These are phyloP conservation scores for Nomada flava DNA, from an alignment of 2,888 invertebrate genomes.

Conservation along the genomic window DNA sequence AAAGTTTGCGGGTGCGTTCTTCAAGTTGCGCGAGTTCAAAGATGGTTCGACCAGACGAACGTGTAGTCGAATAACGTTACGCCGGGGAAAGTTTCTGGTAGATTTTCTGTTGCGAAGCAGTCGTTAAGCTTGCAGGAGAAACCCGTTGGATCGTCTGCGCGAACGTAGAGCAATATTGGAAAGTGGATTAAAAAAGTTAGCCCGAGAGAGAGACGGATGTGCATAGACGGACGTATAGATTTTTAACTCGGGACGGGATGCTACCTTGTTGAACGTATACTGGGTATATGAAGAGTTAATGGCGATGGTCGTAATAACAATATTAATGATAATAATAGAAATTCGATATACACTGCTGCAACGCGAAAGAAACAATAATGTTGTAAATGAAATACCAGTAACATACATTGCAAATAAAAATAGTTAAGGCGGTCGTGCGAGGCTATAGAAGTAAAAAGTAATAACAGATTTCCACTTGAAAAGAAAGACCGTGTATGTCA, in stretches of 20 bases:
- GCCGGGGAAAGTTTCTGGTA: neutral
- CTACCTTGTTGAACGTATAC: neutral
- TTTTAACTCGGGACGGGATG: slow-evolving; percentile 20
- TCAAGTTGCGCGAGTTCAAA: neutral
- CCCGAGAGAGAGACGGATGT: neutral
- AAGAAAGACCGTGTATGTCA: too few relatives aligned
- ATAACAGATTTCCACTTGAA: too few relatives aligned
- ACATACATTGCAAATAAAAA: too few relatives aligned
- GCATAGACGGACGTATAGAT: slow-evolving; percentile 22
- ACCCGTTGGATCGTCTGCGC: slow-evolving; percentile 8
- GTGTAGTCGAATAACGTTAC: neutral
- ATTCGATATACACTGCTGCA: too few relatives aligned
- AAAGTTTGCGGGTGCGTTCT: neutral
- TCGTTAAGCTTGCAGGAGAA: slow-evolving; percentile 34
- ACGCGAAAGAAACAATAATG: too few relatives aligned
- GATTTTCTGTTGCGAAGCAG: neutral
- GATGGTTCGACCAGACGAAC: neutral
- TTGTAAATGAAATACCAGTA: too few relatives aligned
- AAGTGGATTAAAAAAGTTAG: slow-evolving; percentile 58
- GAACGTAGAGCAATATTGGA: slow-evolving; percentile 37
- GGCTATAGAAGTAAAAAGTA: too few relatives aligned
- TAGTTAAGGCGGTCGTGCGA: too few relatives aligned
- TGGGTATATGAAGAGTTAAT: too few relatives aligned
- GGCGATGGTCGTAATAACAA: too few relatives aligned
- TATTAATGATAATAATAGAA: too few relatives aligned